Evolutionary conservation across 2,113 vertebrate species (phyloP).

Genomic region (Acanthisitta chloris): DNA sequence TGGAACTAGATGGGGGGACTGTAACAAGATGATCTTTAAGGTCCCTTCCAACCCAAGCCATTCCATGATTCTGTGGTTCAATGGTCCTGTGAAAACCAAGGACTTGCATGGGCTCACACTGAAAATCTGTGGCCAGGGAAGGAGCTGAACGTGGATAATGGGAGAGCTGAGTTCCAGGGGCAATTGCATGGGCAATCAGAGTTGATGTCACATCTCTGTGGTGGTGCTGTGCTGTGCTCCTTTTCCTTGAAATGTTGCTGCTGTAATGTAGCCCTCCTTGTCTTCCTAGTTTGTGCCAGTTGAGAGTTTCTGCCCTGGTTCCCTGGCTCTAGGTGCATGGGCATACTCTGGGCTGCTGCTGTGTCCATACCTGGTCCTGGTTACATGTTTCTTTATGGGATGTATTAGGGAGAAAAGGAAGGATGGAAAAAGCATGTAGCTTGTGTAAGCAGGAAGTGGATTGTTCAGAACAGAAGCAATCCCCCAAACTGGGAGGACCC

Average conservation of each 20-base stretch:
- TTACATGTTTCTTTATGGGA: not conserved
- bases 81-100: not conserved
- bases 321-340: not conserved
- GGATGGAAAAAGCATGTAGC: not conserved
- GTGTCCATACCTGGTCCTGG: not conserved
- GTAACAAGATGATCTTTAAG: not conserved
- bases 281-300: not conserved
- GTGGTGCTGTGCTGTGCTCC: not conserved
- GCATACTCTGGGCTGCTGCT: not conserved
- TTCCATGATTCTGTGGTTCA: not conserved
- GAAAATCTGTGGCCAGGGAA: not conserved
- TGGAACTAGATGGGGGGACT: not conserved
- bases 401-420: not conserved
- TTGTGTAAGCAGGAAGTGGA: not conserved
- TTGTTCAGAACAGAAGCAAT: not conserved
- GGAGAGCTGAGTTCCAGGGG: not conserved
- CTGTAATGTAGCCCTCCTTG: not conserved
- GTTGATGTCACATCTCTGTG: not conserved
- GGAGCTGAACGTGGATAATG: not conserved
- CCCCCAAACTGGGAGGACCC: not conserved
- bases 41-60: not conserved
- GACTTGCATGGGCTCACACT: not conserved
- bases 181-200: not conserved
- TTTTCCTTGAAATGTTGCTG: not conserved
- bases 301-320: not conserved